Evolutionary conservation across 2,888 invertebrate genomes (phyloP), one percentile per base, ranked within the genome.

Genomic region (Agrotis clavis): DNA sequence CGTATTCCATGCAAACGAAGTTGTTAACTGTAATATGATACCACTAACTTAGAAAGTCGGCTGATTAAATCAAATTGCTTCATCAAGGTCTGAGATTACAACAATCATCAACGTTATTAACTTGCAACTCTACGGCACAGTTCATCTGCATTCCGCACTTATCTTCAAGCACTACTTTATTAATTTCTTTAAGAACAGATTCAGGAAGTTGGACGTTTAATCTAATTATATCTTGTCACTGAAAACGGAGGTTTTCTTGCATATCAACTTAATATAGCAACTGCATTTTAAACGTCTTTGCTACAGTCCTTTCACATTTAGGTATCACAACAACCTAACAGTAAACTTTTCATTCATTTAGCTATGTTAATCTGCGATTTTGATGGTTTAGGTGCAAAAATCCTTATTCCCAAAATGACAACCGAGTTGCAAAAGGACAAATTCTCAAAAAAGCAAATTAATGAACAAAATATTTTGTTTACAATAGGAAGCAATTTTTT

Each of bases 11-110:
- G 75, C 85, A 71, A 82, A 76, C 67, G 73, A 72, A 77, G 72
- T 61, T 48, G 75, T 71, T 79, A 41, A 19, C 67, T 47, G 72
- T 77, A 76, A 77, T 74, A 71, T 66, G 83, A 80, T 77, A 75
- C 71, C 65, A 75, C 85, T 74, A 75, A 76, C 67, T 83, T 84
- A 83, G 84, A 85, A 85, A 84, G 86, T 81, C 70, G 0, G 30
- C 78, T 83, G 83, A 84, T 84, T 84, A 81, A 83, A 84, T 83
- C 86, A 84, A 85, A 85, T 84, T 83, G 83, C 86, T 84, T 81
- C 83, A 84, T 85, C 71, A 83, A 78, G 64, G 62, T 82, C 74
- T 76, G 21, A 78, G 73, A 85, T 85, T 78, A 81, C 78, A 81
- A 78, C 78, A 71, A 81, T 83, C 76, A 78, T 85, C 75, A 76